These are phyloP conservation scores for Amphiduros pacificus DNA, from an alignment of 2,888 invertebrate genomes.

Conservation along the genomic window DNA sequence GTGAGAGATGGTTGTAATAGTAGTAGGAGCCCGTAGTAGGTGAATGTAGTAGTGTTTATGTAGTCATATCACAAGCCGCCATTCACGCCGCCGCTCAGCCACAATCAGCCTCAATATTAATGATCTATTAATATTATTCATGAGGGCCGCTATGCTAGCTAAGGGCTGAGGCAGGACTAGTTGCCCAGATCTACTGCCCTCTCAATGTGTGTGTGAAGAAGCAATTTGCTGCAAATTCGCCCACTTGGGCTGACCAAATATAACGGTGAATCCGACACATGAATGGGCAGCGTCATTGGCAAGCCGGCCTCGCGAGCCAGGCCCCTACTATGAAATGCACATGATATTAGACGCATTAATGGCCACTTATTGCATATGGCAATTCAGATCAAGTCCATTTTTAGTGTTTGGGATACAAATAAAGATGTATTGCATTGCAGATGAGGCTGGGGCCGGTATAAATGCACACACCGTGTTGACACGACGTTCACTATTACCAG, in stretches of 20 bases:
- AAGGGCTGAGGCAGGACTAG: not conserved
- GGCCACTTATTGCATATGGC: conserved; percentile 21
- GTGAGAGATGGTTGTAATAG: too few species aligned
- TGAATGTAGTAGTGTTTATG: too few species aligned
- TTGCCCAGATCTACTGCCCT: not conserved
- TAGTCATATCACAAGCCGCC: too few species aligned
- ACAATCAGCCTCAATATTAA: conserved; percentile 14
- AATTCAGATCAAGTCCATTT: conserved; percentile 23
- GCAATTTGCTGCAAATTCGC: too few species aligned
- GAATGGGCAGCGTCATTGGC: too few species aligned
- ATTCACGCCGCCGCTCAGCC: too few species aligned
- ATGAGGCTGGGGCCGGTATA: conserved; percentile 16
- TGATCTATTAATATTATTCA: conserved; percentile 18
- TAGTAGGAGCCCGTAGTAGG: too few species aligned
- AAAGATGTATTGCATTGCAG: conserved; percentile 21
- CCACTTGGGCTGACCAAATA: too few species aligned
- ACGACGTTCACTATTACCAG: conserved; percentile 7
- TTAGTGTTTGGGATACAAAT: conserved; percentile 23
- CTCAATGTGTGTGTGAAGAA: not conserved
- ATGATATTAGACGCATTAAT: conserved; percentile 19
- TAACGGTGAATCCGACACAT: too few species aligned
- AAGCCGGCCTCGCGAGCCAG: too few species aligned
- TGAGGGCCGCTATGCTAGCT: not conserved
- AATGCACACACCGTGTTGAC: not conserved
- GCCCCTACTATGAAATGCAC: too few species aligned